Evolutionary conservation across 2,888 invertebrate genomes (phyloP), one percentile per base, ranked within the genome.

Genomic region (Phyto melanocephala): DNA sequence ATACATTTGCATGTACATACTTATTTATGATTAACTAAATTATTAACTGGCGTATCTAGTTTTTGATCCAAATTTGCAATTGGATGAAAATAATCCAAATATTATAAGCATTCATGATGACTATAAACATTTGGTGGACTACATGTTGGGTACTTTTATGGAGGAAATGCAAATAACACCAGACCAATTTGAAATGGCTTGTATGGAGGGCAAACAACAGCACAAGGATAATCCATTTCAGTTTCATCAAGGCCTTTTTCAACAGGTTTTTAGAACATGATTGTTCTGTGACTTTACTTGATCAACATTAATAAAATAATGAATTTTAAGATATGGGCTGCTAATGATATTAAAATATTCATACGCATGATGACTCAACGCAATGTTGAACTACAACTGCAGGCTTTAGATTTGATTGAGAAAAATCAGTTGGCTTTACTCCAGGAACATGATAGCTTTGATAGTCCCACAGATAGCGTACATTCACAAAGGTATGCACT

Each of bases 311-410:
- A n/a, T n/a, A n/a, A n/a, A n/a, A n/a, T n/a, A n/a, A n/a, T n/a
- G n/a, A n/a, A n/a, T n/a, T n/a, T 40, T 10, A 10, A 70, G 92
- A 96, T 98, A 80, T 96, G 97, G 96, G 97, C 98, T 0, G 97
- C 97, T 0, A 97, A 98, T 88, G 97, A 98, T 90, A 96, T 95
- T 87, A 94, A 95, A 84, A 95, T 97, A 91, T 98, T 98, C 89
- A 95, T 95, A 76, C 94, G 95, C 83, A 96, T 98, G 95, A 98
- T 98, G 98, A 95, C 95, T 7, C 96, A 97, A 89, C 95, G 96
- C 87, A 98, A 98, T 90, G 94, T 98, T 24, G 97, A 98, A 88
- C 92, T 98, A 40, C 98, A 98, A 89, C 91, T 98, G 81, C 95
- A 98, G 92, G 96, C 97, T 0, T 90, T 97, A 85, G 96, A 96